These are phyloP conservation scores for Micromussa lordhowensis DNA, from an alignment of 92 coral and sea anemone genomes.

Conservation along the genomic window DNA sequence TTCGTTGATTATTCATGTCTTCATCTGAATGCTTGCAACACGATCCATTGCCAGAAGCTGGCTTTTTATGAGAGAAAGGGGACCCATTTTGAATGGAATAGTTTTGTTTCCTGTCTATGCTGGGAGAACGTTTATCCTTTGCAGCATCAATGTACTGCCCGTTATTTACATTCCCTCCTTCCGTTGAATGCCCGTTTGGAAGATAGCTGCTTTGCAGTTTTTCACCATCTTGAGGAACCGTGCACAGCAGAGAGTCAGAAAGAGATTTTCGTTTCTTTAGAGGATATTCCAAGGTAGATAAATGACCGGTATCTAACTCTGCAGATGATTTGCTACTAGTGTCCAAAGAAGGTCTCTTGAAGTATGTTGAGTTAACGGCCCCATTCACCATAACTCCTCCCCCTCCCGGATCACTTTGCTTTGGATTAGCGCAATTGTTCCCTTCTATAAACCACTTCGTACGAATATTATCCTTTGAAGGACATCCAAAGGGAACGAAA, in stretches of 20 bases:
- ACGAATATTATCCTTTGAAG: conserved; percentile 7
- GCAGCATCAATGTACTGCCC: not conserved
- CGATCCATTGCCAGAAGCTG: conserved; percentile 20
- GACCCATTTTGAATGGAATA: conserved; percentile 38
- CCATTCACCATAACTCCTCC: not conserved
- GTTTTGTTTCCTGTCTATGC: not conserved
- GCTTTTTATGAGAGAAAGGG: conserved; percentile 27
- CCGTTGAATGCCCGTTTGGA: not conserved
- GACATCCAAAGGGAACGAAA: not conserved
- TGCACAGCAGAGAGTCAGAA: conserved; percentile 38
- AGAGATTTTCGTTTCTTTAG: conserved; percentile 35
- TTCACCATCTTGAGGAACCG: conserved; percentile 13
- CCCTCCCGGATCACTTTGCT: not conserved
- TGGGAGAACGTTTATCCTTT: not conserved
- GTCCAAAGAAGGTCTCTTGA: conserved; percentile 21
- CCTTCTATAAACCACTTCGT: conserved; percentile 24
- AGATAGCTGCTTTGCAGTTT: not conserved
- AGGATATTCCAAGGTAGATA: not conserved
- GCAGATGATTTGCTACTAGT: not conserved
- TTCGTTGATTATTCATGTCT: conserved; percentile 1
- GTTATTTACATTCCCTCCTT: not conserved
- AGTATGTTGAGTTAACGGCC: not conserved
- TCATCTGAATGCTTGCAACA: conserved; percentile 39
- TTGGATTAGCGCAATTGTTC: not conserved
- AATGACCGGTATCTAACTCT: conserved; percentile 1